Conservation (phyloP, 2,113 vertebrate species). For the Pangasianodon hypophthalmus region DNA sequence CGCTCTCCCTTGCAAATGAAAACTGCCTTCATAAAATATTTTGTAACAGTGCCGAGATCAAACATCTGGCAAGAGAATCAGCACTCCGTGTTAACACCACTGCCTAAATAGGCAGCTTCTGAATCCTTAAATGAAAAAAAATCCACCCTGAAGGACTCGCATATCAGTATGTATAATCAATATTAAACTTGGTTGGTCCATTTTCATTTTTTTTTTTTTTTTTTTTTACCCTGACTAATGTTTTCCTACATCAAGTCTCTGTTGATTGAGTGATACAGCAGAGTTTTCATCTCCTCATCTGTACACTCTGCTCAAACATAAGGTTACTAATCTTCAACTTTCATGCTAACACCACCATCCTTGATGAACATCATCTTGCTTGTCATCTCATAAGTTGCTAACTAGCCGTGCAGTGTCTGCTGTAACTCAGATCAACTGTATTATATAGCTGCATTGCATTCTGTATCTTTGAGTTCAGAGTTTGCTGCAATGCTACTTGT, state of each 20-base stretch:
- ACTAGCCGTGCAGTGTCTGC: neutral
- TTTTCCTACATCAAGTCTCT: neutral
- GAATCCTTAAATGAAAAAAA: constrained; percentile 61
- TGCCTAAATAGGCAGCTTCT: constrained; percentile 60
- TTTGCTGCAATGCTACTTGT: neutral
- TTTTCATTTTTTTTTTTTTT: neutral
- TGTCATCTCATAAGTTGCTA: neutral
- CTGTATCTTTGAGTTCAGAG: neutral
- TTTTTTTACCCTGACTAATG: neutral
- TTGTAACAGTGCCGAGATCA: constrained; percentile 66
- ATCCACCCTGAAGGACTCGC: neutral
- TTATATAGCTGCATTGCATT: neutral
- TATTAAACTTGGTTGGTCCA: neutral
- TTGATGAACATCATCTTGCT: neutral
- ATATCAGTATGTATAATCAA: neutral
- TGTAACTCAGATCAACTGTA: neutral
- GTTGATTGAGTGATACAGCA: neutral
- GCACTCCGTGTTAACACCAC: constrained; percentile 61
- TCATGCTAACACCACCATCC: neutral
- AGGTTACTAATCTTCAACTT: neutral
- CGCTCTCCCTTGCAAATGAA: neutral
- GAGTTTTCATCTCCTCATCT: neutral
- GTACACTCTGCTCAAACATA: neutral
- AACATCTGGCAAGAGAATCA: constrained; percentile 69
- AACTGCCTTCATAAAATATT: constrained; percentile 46